phyloP scores from a whole-genome alignment of 2,113 vertebrate genomes.

The Archilochus colubris region DNA sequence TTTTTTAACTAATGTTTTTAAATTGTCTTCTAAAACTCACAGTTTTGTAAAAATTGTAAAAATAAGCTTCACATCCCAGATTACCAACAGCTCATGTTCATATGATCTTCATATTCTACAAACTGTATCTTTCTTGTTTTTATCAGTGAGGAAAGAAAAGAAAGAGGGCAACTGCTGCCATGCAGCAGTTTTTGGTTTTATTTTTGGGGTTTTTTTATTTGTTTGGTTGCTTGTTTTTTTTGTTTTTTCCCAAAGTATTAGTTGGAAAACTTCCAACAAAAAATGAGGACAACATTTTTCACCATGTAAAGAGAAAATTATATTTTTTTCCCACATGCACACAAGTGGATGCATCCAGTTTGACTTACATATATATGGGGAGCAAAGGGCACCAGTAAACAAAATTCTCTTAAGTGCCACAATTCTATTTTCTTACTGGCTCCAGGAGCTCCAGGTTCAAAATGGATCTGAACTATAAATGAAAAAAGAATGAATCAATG shows the following conservation, averaged over 20 bases:
- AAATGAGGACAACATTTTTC: not conserved
- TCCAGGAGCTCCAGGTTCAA: not conserved
- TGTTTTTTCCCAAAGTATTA: not conserved
- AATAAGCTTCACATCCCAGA: not conserved
- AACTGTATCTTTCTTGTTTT: not conserved
- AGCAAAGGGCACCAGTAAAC: not conserved
- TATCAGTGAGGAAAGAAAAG: not conserved
- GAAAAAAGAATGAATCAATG: not conserved
- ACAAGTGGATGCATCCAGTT: not conserved
- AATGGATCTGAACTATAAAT: not conserved
- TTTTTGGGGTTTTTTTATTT: too few relatives aligned
- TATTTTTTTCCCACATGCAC: not conserved
- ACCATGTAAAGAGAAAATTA: not conserved
- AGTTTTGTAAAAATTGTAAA: not conserved
- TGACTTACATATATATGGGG: not conserved
- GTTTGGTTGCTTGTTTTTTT: too few relatives aligned
- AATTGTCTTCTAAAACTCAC: not conserved
- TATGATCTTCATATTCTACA: not conserved
- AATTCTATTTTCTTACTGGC: not conserved
- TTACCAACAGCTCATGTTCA: not conserved
- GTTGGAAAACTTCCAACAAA: not conserved
- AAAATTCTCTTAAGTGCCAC: not conserved
- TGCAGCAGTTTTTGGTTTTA: fast-evolving
- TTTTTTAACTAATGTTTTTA: not conserved
- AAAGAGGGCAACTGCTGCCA: not conserved